A percentile compares a stretch with the other conserved stretches of the same genome.
Conservation (phyloP, 2,797 vertebrate species). For the Chloroceryle inda region DNA sequence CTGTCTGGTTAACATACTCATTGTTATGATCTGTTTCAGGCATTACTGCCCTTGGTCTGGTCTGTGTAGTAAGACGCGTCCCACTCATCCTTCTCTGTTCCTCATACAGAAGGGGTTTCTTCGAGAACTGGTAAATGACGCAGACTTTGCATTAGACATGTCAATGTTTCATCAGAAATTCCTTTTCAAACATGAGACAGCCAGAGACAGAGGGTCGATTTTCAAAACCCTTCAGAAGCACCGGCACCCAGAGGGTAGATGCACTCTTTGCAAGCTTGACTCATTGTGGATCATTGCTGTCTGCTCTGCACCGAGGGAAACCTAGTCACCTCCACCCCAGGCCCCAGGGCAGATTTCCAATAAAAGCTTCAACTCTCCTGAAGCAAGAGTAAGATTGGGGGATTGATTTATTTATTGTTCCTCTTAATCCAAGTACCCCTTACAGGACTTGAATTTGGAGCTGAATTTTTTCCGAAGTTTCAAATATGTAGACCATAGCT, state of each 20-base stretch:
- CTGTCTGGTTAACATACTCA: neutral
- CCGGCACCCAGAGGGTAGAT: neutral
- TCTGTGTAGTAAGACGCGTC: neutral
- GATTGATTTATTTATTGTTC: neutral
- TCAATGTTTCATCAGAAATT: neutral
- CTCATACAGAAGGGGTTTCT: neutral
- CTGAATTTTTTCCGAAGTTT: neutral
- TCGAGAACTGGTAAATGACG: neutral
- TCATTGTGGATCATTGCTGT: neutral
- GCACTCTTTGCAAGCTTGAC: neutral
- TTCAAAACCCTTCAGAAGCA: neutral
- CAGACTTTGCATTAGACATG: neutral
- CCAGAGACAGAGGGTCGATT: neutral
- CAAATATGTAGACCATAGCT: neutral
- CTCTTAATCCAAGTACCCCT: neutral
- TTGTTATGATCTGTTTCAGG: neutral
- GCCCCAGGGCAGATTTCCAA: neutral
- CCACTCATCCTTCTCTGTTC: neutral
- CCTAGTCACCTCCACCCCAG: neutral
- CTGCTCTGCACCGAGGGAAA: neutral
- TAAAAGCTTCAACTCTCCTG: neutral
- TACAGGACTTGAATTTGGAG: neutral
- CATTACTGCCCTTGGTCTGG: neutral
- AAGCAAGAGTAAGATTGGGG: neutral
- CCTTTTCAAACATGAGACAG: neutral